These are phyloP conservation scores for Leptinotarsa undecemlineata DNA, from an alignment of 1,140 invertebrate species.

Conservation along the genomic window DNA sequence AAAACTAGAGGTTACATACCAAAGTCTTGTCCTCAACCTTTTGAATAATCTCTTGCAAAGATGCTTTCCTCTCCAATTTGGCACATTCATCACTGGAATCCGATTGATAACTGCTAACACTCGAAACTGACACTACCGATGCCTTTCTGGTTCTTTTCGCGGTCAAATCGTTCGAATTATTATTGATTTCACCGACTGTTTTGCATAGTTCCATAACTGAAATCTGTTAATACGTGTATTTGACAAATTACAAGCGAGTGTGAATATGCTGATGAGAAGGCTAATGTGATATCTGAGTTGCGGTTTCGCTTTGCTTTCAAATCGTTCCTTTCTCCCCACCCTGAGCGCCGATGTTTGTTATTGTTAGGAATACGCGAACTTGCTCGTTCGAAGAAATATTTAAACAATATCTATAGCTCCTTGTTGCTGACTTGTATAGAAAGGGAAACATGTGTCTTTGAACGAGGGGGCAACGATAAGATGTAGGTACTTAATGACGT, in stretches of 20 bases:
- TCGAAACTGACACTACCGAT: background rate
- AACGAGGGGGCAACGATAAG: too few relatives aligned
- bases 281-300: slow-evolving; percentile 2
- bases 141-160: background rate
- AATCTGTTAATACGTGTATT: background rate
- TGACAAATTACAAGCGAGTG: background rate
- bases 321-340: background rate
- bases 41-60: slow-evolving; percentile 1
- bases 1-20: background rate
- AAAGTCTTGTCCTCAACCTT: background rate
- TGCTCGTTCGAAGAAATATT: too few relatives aligned
- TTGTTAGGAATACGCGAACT: background rate
- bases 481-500: too few relatives aligned
- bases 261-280: background rate
- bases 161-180: background rate
- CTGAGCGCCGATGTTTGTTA: background rate
- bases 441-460: too few relatives aligned
- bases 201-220: background rate
- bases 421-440: too few relatives aligned
- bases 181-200: background rate
- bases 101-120: background rate
- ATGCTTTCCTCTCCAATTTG: background rate
- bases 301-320: background rate
- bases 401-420: too few relatives aligned
- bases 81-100: background rate